A percentile compares a stretch with the other conserved stretches of the same genome.
Evolutionary conservation across 2,797 vertebrate species (phyloP).

Genomic region (Crenuchus spilurus): DNA sequence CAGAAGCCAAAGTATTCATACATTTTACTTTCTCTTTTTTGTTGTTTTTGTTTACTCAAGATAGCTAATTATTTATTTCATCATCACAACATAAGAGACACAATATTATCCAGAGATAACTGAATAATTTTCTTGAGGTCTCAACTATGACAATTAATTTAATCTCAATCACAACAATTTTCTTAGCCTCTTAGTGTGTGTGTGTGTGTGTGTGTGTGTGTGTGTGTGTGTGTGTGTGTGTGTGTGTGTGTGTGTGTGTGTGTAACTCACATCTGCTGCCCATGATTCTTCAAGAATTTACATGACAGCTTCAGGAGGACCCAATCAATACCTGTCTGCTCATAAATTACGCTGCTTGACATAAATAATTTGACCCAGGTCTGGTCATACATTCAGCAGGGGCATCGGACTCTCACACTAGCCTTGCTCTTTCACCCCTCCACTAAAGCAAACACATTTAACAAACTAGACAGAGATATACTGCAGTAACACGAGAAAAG

Average conservation of each 20-base stretch:
- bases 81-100: too few relatives aligned
- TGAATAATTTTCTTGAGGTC: too few relatives aligned
- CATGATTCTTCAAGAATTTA: conserved; percentile 68
- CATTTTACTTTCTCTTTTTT: too few relatives aligned
- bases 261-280: conserved; percentile 50
- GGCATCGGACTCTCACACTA: conserved; percentile 56
- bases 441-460: not conserved
- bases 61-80: too few relatives aligned
- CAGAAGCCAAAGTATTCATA: too few relatives aligned
- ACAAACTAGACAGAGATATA: not conserved
- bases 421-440: conserved; percentile 6
- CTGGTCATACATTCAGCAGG: conserved; percentile 51
- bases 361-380: conserved; percentile 71
- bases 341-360: conserved; percentile 72
- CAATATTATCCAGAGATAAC: too few relatives aligned
- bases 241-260: conserved; percentile 19
- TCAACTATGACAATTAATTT: too few relatives aligned
- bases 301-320: conserved; percentile 67
- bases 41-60: too few relatives aligned
- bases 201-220: not conserved
- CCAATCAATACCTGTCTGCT: conserved; percentile 72
- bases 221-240: not conserved
- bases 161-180: too few relatives aligned
- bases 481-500: not conserved
- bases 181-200: not conserved